Evolutionary conservation across 1,140 invertebrate genomes (phyloP).

Genomic region (Danaus plexippus): DNA sequence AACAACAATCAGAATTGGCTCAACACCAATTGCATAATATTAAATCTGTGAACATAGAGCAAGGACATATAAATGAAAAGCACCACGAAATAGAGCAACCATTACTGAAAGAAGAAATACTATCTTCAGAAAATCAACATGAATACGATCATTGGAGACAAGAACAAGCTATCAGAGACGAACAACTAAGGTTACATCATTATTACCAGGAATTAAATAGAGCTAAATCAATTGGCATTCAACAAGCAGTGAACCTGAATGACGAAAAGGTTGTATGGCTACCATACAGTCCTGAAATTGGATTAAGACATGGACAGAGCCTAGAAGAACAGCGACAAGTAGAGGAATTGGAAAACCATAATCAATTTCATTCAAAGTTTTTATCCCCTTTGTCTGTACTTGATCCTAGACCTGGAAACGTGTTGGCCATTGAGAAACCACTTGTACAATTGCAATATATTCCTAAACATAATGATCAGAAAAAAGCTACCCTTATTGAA

Average conservation of each 20-base stretch:
- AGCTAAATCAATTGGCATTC: background rate
- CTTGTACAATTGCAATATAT: slow-evolving; percentile 27
- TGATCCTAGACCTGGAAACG: slow-evolving; percentile 16
- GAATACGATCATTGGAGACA: slow-evolving; percentile 5
- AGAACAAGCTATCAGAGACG: slow-evolving; percentile 3
- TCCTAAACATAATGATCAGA: slow-evolving; percentile 30
- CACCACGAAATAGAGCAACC: too few relatives aligned
- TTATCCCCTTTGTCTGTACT: slow-evolving; percentile 5
- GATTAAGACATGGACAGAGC: too few relatives aligned
- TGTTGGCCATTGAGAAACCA: slow-evolving; percentile 14
- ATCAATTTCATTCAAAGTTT: background rate
- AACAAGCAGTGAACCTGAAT: slow-evolving; percentile 1
- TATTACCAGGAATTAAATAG: background rate
- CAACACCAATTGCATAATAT: slow-evolving; percentile 18
- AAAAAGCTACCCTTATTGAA: slow-evolving; percentile 31
- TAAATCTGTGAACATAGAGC: slow-evolving; percentile 2
- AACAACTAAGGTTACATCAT: slow-evolving; percentile 2
- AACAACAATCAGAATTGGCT: slow-evolving; percentile 9
- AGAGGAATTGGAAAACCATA: slow-evolving; percentile 1
- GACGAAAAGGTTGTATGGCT: background rate
- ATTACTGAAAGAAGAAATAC: too few relatives aligned
- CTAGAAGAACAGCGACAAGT: background rate
- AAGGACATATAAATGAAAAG: too few relatives aligned
- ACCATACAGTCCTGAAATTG: slow-evolving; percentile 1
- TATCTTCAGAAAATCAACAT: slow-evolving; percentile 6